Conservation (phyloP, 2,113 vertebrate species). For the Crotalus helleri region DNA sequence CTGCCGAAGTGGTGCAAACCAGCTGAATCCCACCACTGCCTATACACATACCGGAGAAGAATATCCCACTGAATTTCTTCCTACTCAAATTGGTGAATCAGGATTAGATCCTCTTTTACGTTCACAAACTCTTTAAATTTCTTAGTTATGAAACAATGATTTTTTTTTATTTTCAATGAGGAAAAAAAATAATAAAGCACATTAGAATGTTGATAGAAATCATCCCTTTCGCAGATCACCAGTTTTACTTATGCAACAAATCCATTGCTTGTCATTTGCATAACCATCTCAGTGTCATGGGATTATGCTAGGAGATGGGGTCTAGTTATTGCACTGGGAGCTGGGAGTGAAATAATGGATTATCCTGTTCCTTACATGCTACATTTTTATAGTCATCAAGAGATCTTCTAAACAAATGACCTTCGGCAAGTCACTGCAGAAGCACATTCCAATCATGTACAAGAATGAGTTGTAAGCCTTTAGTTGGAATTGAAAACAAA, state of each 20-base stretch:
- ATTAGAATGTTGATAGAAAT: neutral
- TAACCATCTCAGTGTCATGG: neutral
- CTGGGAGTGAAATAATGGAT: conserved; percentile 8
- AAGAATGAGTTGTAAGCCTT: neutral
- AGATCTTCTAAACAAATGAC: neutral
- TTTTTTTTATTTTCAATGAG: neutral
- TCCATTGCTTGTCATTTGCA: neutral
- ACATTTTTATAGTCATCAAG: neutral
- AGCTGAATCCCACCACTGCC: no score
- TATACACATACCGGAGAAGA: neutral
- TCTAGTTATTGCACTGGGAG: neutral
- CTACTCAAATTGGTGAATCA: neutral
- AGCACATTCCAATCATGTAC: neutral
- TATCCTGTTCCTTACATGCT: neutral
- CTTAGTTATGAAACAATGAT: neutral
- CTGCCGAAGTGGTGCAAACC: no score
- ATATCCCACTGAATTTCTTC: neutral
- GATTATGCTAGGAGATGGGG: neutral
- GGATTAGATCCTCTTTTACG: neutral
- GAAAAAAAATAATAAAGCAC: neutral
- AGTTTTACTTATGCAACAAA: neutral
- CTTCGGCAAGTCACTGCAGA: neutral
- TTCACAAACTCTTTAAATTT: neutral
- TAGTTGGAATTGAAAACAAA: neutral
- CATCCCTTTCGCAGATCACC: neutral